Conservation (phyloP, 2,113 vertebrate species). For the Paradisaea rubra region DNA sequence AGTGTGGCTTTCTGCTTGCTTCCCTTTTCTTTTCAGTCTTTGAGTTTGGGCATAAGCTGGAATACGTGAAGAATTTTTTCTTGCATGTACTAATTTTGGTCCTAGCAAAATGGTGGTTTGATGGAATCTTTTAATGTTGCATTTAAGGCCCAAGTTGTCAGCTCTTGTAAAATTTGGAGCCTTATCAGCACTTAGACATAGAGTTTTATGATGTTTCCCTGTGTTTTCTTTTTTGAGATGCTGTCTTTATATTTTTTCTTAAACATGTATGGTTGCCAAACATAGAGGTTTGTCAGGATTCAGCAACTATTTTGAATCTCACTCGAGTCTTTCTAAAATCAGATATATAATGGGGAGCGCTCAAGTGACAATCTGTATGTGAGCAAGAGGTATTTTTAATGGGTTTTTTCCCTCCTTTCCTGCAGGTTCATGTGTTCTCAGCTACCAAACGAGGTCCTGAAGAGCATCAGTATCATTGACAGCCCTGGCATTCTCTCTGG, state of each 20-base stretch:
- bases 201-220: not conserved
- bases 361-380: not conserved
- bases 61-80: not conserved
- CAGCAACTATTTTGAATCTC: not conserved
- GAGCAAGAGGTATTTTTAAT: not conserved
- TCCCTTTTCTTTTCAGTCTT: not conserved
- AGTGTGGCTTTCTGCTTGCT: not conserved
- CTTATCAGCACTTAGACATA: not conserved
- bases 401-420: not conserved
- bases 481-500: slow-evolving; percentile 95
- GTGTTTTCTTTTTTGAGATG: not conserved
- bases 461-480: slow-evolving; percentile 97
- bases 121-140: not conserved
- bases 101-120: not conserved
- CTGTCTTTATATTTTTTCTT: not conserved
- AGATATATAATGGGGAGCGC: not conserved
- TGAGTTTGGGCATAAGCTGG: not conserved
- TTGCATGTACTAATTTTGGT: not conserved
- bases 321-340: not conserved
- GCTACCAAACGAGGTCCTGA: slow-evolving; percentile 91
- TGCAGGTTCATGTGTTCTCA: slow-evolving; percentile 96
- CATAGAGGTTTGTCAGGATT: not conserved
- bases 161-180: not conserved
- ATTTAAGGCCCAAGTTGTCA: not conserved
- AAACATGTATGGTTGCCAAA: not conserved